Evolutionary conservation across 2,797 vertebrate species (phyloP), one percentile per base, ranked within the genome.

Genomic region (Botia almorhae): DNA sequence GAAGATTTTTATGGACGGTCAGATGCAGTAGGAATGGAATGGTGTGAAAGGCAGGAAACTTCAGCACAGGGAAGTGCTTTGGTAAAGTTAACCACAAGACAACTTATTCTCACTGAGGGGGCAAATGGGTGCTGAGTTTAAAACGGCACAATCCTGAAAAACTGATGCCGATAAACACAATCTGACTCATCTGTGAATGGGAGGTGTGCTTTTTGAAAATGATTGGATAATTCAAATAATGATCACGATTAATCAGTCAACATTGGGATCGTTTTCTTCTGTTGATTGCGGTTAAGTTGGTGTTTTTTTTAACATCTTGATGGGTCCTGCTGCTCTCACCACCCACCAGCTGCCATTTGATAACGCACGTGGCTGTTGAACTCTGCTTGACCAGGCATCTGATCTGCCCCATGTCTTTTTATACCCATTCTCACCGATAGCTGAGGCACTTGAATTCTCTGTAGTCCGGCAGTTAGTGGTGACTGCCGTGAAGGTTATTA

Each of bases 361-460:
- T 48, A 50, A 77, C 36, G 6, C 3, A 5, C 39, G 6, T 1
- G 5, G 36, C 76, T 69, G 65, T 69, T 78, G 23, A 69, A 69
- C n/a, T 78, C 43, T 29, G 21, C 26, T 63, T 63, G 63, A 68
- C 64, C 50, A 0, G 0, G 33, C 65, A 56, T 76, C 63, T 39
- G 21, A 76, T 76, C 33, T 46, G 56, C 33, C 63, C 64, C 11
- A 1, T 58, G 36, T 29, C 36, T 68, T 77, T 68, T 77, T 69
- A 60, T 69, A 69, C 26, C 7, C 65, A 48, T 4, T 29, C 53
- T 50, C 53, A 14, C 36, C 36, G 21, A 19, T 58, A n/a, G 21
- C n/a, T 56, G 33, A 67, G 74, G 4, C n/a, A n/a, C 19, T 68
- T 76, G 33, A 19, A 58, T 29, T 69, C 65, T 69, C 33, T 77